Evolutionary conservation across 2,113 vertebrate species (phyloP).

Genomic region (Harpagus bidentatus): DNA sequence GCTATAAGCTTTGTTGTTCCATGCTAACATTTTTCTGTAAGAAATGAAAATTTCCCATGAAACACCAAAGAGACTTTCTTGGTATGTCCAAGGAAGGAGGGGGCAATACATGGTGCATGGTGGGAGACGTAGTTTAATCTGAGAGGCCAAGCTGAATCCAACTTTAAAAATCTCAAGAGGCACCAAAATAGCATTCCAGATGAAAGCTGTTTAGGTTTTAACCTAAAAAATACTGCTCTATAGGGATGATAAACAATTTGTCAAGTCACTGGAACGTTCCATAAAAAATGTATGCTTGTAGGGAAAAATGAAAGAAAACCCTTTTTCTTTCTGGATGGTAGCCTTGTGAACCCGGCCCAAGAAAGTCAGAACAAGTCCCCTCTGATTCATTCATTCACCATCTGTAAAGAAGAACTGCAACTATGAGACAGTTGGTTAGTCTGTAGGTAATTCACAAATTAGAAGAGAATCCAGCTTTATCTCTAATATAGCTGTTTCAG

Average conservation of each 20-base stretch:
- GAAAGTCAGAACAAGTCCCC: background rate
- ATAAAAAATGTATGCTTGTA: background rate
- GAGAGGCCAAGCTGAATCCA: background rate
- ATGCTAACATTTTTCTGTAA: background rate
- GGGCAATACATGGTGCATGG: fast-evolving
- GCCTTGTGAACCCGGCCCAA: background rate
- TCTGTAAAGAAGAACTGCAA: background rate
- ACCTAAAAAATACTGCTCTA: background rate
- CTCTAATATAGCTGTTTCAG: background rate
- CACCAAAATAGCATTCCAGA: background rate
- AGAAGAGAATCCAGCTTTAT: background rate
- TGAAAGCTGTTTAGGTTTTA: background rate
- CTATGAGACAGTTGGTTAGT: background rate
- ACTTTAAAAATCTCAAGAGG: background rate
- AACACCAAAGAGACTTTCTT: background rate
- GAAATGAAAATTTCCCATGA: background rate
- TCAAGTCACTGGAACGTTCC: background rate
- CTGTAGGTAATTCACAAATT: background rate
- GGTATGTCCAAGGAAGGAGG: background rate
- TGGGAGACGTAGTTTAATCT: background rate
- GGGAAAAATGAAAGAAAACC: background rate
- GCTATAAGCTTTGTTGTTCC: background rate
- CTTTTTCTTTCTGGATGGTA: background rate
- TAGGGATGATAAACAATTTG: background rate
- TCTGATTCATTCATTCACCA: background rate